Evolutionary conservation across 2,888 invertebrate species (phyloP), one percentile per base, ranked within the genome.

Genomic region (Apamea crenata): DNA sequence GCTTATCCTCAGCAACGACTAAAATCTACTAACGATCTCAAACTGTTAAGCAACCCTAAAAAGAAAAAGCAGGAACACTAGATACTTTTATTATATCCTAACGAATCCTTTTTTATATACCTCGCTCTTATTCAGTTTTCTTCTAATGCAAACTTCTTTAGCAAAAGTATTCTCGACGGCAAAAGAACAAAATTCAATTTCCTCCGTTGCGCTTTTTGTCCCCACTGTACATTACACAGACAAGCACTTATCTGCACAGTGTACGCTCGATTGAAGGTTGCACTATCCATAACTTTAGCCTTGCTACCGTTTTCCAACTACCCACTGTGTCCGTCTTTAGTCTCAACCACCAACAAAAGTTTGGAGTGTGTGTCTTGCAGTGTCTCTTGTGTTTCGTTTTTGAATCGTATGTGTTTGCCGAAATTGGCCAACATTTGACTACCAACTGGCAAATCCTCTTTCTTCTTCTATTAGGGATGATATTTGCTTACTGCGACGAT

Each of bases 191-290:
- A 85, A 87, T 89, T 85, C 78, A 86, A 86, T 86, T 87, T 84
- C 78, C 84, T 75, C 73, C 78, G 68, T 50, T 73, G 50, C 69
- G 83, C 83, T 92, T 93, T 90, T 93, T 83, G 67, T 40, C 72
- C 44, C 71, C 79, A 88, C 91, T 83, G 91, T 95, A 94, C 93
- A 77, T 81, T 77, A 80, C 80, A 83, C 82, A 90, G 88, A 88
- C 90, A 89, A 90, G 88, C 91, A 94, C 93, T 94, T 93, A 93
- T 92, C 92, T 91, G 91, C 91, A 91, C 88, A 92, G 89, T 90
- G 92, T 92, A 93, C 94, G 94, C 91, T 93, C 95, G 94, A 96
- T 95, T 95, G 95, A 94, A 93, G 93, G 89, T 88, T 91, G 88
- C 90, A 90, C 91, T 91, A 90, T 90, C 91, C 92, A 92, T 93